phyloP scores from a whole-genome alignment of 2,797 vertebrate species.

The Galaxias olidus region DNA sequence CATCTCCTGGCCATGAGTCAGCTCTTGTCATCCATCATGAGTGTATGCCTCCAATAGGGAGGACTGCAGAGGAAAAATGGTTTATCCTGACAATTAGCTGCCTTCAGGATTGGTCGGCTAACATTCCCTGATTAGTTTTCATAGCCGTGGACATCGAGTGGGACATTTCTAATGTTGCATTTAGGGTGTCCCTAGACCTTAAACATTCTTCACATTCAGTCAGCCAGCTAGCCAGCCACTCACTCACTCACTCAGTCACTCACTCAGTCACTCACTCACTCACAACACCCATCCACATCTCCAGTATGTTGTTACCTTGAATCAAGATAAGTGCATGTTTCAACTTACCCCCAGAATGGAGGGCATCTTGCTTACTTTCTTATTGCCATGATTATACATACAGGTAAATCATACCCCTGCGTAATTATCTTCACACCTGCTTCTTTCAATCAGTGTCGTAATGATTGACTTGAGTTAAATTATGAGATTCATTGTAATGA shows the following conservation, averaged over 20 bases:
- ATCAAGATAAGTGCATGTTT: too few relatives aligned
- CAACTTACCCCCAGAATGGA: too few relatives aligned
- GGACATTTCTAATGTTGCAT: too few relatives aligned
- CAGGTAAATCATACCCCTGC: slow-evolving; percentile 23
- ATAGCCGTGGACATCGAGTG: slow-evolving; percentile 11
- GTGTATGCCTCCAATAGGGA: not conserved
- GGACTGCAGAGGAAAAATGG: not conserved
- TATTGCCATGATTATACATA: not conserved
- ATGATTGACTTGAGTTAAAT: slow-evolving; percentile 30
- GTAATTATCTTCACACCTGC: slow-evolving; percentile 35
- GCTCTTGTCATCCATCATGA: slow-evolving; percentile 1
- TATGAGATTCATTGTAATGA: slow-evolving; percentile 36
- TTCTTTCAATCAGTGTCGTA: slow-evolving; percentile 7
- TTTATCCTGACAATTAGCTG: not conserved
- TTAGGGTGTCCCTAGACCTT: too few relatives aligned
- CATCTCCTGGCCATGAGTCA: not conserved
- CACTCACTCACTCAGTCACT: too few relatives aligned
- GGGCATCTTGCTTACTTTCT: too few relatives aligned
- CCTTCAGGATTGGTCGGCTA: not conserved
- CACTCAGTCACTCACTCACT: too few relatives aligned
- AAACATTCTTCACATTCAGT: too few relatives aligned
- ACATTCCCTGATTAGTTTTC: slow-evolving; percentile 14
- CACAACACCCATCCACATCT: too few relatives aligned
- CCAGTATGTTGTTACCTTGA: too few relatives aligned
- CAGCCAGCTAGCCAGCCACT: too few relatives aligned